Evolutionary conservation across 2,888 invertebrate genomes (phyloP).

Genomic region (Hesperia comma): DNA sequence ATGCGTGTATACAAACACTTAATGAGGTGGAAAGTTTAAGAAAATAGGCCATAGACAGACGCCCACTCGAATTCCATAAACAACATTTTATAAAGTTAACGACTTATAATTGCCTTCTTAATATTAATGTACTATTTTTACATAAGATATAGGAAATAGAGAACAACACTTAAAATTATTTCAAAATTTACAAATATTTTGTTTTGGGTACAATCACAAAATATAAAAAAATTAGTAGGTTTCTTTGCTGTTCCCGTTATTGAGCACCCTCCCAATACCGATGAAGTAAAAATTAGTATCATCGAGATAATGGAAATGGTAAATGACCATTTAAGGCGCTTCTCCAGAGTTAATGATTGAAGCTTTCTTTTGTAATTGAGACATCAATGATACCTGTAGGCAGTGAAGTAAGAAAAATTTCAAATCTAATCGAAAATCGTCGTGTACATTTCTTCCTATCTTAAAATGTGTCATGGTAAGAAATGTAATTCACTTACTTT

Average conservation of each 20-base stretch:
- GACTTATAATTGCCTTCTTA: conserved; percentile 8
- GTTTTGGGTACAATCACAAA: not conserved
- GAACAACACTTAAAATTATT: too few relatives aligned
- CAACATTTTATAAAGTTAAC: not conserved
- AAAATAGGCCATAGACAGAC: conserved; percentile 64
- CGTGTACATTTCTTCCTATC: too few relatives aligned
- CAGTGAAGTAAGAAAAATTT: not conserved
- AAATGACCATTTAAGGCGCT: conserved; percentile 22
- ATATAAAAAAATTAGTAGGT: not conserved
- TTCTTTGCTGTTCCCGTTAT: conserved; percentile 8
- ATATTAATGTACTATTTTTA: not conserved
- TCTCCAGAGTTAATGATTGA: not conserved
- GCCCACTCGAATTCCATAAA: conserved; percentile 66
- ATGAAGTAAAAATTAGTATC: conserved; percentile 17
- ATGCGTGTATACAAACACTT: conserved; percentile 74
- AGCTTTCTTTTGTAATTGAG: conserved; percentile 19
- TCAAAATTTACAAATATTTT: too few relatives aligned
- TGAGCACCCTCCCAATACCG: conserved; percentile 7
- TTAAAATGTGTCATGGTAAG: too few relatives aligned
- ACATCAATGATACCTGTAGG: conserved; percentile 3
- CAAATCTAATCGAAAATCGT: too few relatives aligned
- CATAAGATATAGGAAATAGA: not conserved
- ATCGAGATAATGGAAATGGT: conserved; percentile 28
- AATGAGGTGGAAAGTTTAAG: conserved; percentile 76
- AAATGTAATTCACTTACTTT: too few relatives aligned